Base-by-base conservation (phyloP, 2,797 vertebrate genomes). In the Mastacembelus armatus region DNA sequence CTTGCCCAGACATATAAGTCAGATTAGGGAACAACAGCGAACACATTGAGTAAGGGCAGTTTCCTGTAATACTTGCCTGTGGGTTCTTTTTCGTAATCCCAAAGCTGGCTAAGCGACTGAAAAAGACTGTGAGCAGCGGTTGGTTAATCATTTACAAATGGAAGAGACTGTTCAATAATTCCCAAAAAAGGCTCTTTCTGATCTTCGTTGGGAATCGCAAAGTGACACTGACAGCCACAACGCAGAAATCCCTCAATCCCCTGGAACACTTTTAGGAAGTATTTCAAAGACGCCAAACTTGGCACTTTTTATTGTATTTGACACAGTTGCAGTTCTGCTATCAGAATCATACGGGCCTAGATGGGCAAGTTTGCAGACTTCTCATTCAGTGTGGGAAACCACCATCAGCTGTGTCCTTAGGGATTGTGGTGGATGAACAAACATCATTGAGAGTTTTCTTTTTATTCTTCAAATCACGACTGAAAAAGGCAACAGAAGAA, bases 61-160 rank as follows among this genome's bases (percentile, higher is more conserved):
- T 88, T 85, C 83, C 80, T 85, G 66, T 74, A 15, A 44, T 16
- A 51, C 51, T 22, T 5, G 2, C n/a, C 49, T 68, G 68, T 40
- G 68, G 79, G 83, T 85, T 64, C 58, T 56, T 4, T 71, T 64
- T 61, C 71, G 73, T 63, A 71, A 75, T 71, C 59, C 83, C 83
- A 81, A 91, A 80, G 69, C 26, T 49, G n/a, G 52, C 36, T 3
- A 47, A 55, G 72, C 66, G 44, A 43, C 57, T 73, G 38, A 65
- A 73, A 50, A 51, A 65, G 24, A 56, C 36, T 43, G 3, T 1
- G 4, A 54, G 33, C 11, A 21, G 18, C 42, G 11, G 0, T 45
- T 32, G 51, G 76, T 86, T 47, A 79, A 81, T 86, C 45, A 74
- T 79, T 77, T 70, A 78, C 30, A 66, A 71, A 74, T 21, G 18